Evolutionary conservation across 2,113 vertebrate genomes (phyloP), one percentile per base, ranked within the genome.

Genomic region (Pseudopipra pipra): DNA sequence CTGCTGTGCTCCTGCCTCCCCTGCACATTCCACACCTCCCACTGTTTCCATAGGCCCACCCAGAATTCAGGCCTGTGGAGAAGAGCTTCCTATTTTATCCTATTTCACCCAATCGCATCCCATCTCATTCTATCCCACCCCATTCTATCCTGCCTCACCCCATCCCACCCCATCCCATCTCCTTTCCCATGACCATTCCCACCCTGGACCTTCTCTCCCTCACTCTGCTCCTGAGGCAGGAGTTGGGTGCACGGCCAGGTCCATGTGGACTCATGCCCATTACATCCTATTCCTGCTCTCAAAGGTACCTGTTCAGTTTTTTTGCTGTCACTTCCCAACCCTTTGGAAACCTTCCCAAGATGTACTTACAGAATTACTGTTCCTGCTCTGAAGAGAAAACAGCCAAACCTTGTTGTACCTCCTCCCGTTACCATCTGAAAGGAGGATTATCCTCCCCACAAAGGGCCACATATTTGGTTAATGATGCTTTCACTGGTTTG

Each of bases 341-440:
- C 77, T 80, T 41, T 96, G 96, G 92, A 97, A 94, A 35, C 37
- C 85, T 89, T 96, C 96, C 97, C 91, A 77, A 71, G 85, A 89
- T n/a, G 76, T 96, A 95, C 97, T 97, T 90, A 95, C 2, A 0
- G 93, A 95, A 96, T 97, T 95, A 87, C 73, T 95, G 73, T n/a
- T 95, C 85, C 80, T 66, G 15, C 85, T 96, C 92, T 80, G 89
- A 86, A 86, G 96, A 88, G 92, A 95, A 94, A 93, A 92, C 66
- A 97, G 83, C 95, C 59, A 85, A 95, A 78, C 93, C 92, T 84
- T 93, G 83, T 85, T 95, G 79, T 73, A 80, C 93, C 89, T 94
- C 88, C 91, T 96, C 85, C 83, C 12, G 80, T 96, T 95, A 92
- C 85, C 89, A 94, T 95, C 93, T 96, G 85, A 97, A 93, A 80